Evolutionary conservation across 1,140 invertebrate genomes (phyloP), one percentile per base, ranked within the genome.

Genomic region (Samia ricini): DNA sequence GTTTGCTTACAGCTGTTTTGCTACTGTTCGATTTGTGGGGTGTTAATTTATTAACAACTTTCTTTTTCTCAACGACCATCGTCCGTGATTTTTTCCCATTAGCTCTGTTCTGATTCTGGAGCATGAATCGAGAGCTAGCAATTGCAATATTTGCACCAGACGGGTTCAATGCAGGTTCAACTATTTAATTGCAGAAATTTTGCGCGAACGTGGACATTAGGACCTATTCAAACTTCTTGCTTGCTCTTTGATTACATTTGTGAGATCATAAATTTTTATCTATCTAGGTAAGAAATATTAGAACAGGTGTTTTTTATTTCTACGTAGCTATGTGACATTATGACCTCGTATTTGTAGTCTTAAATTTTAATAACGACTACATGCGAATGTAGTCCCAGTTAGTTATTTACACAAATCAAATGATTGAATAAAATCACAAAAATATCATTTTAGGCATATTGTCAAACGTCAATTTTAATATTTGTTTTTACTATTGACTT

Each of bases 181-280:
- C 81, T n/a, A 83, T 78, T 52, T 84, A 75, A 48, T 71, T 55
- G 51, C 81, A 83, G 60, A 84, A 72, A 67, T 79, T 74, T 71
- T 79, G 71, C 33, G 78, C 82, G 74, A 85, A 64, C n/a, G 64
- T 74, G 42, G 79, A 72, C 76, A 77, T 83, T 66, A 26, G 29
- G 2, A 29, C 56, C 24, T n/a, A 22, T 55, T 19, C 3, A 42
- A 15, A 4, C 12, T 15, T 42, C 8, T 42, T 42, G 12, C n/a
- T 8, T 42, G 33, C n/a, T 42, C 12, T 15, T 12, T 15, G 15
- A 42, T 10, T 15, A 42, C 10, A 42, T 42, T 15, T 42, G n/a
- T 42, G 33, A 42, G 0, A 42, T 42, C 4, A 42, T 42, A 12
- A 42, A 15, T 42, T 15, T 42, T 5, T 42, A 42, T 42, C 3